Evolutionary conservation across 35 echinoderm and acorn worm genomes (phyloP).

Genomic region (Lytechinus variegatus): DNA sequence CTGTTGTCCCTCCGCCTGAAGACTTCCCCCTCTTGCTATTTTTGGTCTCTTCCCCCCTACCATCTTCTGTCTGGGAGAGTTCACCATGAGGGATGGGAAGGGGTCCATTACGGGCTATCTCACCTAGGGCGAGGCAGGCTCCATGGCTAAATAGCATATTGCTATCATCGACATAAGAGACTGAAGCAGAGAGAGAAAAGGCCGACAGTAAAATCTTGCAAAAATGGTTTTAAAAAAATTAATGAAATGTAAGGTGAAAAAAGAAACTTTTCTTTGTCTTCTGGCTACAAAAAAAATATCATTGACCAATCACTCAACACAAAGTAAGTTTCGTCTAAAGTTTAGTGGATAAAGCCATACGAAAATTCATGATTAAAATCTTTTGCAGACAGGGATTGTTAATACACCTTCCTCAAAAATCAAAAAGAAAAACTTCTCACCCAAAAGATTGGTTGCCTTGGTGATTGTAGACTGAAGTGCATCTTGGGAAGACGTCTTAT

Average conservation of each 20-base stretch:
- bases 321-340: no score
- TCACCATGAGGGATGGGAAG: conserved; percentile 77
- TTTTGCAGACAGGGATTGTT: not conserved
- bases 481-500: conserved; percentile 30
- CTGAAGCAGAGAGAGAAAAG: not conserved
- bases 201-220: no score
- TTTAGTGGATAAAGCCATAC: no score
- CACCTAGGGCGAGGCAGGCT: conserved; percentile 81
- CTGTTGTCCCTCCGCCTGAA: conserved; percentile 54
- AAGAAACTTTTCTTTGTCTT: no score
- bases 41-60: conserved; percentile 48
- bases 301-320: no score
- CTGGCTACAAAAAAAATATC: no score
- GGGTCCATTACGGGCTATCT: conserved; percentile 77
- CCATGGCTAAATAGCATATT: conserved; percentile 61
- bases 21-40: conserved; percentile 58
- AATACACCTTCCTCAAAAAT: not conserved
- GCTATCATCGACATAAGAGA: conserved; percentile 53
- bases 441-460: conserved; percentile 72
- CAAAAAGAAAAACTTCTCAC: conserved; percentile 28
- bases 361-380: no score
- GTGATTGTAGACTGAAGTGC: conserved; percentile 57
- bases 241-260: no score
- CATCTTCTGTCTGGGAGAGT: conserved; percentile 52
- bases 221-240: no score